These are phyloP conservation scores for Caenorhabditis wallacei DNA, from an alignment of 2,888 invertebrate genomes.

Conservation along the genomic window DNA sequence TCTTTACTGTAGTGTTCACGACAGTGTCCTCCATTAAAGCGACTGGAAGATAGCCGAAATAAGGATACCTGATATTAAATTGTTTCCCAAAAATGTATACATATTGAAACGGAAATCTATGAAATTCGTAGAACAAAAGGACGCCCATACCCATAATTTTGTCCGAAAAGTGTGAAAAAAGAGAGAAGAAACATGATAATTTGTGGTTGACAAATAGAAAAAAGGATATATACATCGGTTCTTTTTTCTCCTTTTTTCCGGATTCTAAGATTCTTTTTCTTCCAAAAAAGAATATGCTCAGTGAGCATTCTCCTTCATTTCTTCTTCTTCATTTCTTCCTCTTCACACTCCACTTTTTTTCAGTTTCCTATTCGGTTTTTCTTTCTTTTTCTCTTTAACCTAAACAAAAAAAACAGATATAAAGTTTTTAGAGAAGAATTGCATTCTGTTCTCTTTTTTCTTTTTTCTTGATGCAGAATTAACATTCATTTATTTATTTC, in stretches of 20 bases:
- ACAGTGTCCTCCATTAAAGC: no score
- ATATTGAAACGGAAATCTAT: no score
- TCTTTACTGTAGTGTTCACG: no score
- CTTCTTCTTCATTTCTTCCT: constrained; percentile 11
- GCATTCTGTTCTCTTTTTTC: not conserved
- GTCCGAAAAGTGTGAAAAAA: constrained; percentile 44
- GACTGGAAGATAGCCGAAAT: no score
- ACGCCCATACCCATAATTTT: constrained; percentile 18
- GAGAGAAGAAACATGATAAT: constrained; percentile 61
- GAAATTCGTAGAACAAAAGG: no score
- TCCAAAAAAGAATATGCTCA: constrained; percentile 29
- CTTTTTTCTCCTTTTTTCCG: not conserved
- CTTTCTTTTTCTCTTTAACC: constrained; percentile 1
- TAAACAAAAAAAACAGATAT: constrained; percentile 34
- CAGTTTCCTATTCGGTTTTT: not conserved
- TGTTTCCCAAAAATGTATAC: no score
- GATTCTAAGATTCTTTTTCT: constrained; percentile 28
- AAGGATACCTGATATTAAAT: no score
- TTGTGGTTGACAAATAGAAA: constrained; percentile 59
- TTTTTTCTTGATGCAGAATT: not conserved
- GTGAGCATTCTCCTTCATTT: no score
- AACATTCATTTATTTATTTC: constrained; percentile 13
- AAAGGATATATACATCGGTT: constrained; percentile 1
- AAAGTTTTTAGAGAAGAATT: constrained; percentile 25
- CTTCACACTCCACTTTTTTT: constrained; percentile 37